Base-by-base conservation (phyloP, 2,888 invertebrate species). In the Belgica antarctica region DNA sequence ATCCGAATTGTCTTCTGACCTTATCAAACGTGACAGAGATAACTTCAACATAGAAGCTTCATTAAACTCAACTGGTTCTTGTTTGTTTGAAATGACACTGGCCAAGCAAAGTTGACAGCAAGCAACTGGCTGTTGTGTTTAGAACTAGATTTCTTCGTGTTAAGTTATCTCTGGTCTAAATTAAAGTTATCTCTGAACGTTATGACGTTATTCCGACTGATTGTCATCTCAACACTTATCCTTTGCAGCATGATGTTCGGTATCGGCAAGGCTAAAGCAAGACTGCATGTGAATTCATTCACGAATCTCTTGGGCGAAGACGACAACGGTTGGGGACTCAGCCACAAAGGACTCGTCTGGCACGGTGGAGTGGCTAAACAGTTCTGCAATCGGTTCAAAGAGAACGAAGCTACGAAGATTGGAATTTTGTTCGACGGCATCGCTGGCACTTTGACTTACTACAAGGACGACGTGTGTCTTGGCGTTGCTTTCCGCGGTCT, bases 231-330 rank as follows among this genome's bases (percentile, higher is more conserved):
- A n/a, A 28, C 27, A 27, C 19, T 28, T 28, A 22, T 70, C 8
- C 24, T 62, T 52, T 47, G 15, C 52, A 81, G 87, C 74, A 88
- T 89, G 81, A 89, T 89, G 89, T 88, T 89, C 74, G 89, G 89
- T 15, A 81, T 88, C 61, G 87, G 86, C 46, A 86, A 86, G 2
- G 77, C 77, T 66, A 76, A 79, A 46, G 83, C 84, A 1, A 78
- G 86, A 3, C 79, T 89, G 1, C 87, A 89, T 76, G 86, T 84
- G 1, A 85, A 87, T 75, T 82, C 85, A 12, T 89, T 89, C 76
- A 84, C 85, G 27, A 88, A 89, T 76, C 80, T 89, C 74, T 77
- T 89, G 27, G 89, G 89, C n/a, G 87, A 87, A 77, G 86, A 89
- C 76, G 82, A 83, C 61, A 80, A 85, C 72, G 85, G 88, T 62